Percentiles rank a stretch among this genome's conserved stretches.
These are phyloP conservation scores for Mormyrus proboscirostris DNA, from an alignment of 2,797 vertebrate species.

Conservation along the genomic window DNA sequence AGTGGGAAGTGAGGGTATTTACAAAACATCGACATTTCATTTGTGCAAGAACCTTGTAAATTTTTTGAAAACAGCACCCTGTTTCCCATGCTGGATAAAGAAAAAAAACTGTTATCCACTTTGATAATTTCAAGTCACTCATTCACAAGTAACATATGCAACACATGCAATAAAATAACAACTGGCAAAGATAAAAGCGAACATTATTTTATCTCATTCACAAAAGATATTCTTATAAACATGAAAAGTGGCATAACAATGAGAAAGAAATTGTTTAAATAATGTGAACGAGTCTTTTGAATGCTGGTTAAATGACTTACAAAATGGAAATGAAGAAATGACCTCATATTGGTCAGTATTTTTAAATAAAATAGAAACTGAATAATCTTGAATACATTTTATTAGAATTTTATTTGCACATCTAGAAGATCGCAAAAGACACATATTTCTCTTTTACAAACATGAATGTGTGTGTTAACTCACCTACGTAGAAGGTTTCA, in stretches of 20 bases:
- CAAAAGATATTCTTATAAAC: background rate
- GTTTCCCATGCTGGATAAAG: conserved; percentile 37
- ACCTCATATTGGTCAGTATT: background rate
- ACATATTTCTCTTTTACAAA: background rate
- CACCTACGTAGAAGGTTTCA: background rate
- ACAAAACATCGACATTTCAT: conserved; percentile 50
- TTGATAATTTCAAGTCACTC: conserved; percentile 42
- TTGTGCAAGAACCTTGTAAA: conserved; percentile 24
- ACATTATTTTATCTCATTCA: conserved; percentile 11
- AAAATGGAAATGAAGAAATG: background rate
- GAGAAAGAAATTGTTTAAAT: conserved; percentile 13
- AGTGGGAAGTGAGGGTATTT: conserved; percentile 48
- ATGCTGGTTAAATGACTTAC: background rate
- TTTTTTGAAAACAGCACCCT: conserved; percentile 52
- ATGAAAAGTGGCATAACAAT: conserved; percentile 7
- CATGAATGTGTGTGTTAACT: background rate
- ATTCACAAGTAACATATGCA: conserved; percentile 14
- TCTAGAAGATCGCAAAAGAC: background rate
- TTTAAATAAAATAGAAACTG: background rate
- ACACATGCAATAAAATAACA: conserved; percentile 17
- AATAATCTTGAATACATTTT: background rate
- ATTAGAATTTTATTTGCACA: background rate
- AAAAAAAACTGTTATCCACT: conserved; percentile 34
- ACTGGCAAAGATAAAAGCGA: conserved; percentile 1
- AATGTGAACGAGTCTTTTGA: background rate